Conservation (phyloP, 1,140 invertebrate species). For the Sweltsa coloradensis region DNA sequence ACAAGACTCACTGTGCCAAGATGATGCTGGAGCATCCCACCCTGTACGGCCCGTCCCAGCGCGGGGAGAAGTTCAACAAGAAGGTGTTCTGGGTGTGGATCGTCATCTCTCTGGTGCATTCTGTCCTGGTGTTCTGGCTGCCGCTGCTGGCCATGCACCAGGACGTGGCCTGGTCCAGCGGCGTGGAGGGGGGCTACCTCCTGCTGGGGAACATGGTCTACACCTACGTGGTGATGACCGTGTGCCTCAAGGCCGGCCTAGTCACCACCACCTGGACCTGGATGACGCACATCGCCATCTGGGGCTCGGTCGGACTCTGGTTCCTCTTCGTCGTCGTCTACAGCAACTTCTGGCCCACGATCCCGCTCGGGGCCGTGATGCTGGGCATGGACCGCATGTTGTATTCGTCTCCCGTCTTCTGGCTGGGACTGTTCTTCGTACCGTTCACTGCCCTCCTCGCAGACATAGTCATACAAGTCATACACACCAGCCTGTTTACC, state of each 20-base stretch:
- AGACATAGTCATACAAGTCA: conserved; percentile 80
- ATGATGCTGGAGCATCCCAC: conserved; percentile 83
- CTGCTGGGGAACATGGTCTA: conserved; percentile 94
- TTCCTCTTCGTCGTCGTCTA: conserved; percentile 86
- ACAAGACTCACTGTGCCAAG: conserved; percentile 87
- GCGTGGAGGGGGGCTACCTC: conserved; percentile 84
- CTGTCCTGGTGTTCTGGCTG: conserved; percentile 89
- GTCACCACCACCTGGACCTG: conserved; percentile 96
- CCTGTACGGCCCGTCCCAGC: conserved; percentile 83
- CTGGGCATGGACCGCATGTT: conserved; percentile 83
- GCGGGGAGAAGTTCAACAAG: conserved; percentile 62
- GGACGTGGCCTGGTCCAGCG: conserved; percentile 77
- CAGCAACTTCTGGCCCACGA: conserved; percentile 78
- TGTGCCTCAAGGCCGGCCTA: conserved; percentile 93
- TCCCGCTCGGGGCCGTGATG: conserved; percentile 88
- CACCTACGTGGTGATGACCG: conserved; percentile 94
- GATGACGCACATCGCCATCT: conserved; percentile 91
- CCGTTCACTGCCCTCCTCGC: conserved; percentile 74
- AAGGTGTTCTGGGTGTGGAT: conserved; percentile 97
- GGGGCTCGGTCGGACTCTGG: conserved; percentile 92
- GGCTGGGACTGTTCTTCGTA: conserved; percentile 87
- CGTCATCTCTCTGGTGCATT: conserved; percentile 84
- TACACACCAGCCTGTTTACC: no score
- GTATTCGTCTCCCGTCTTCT: conserved; percentile 81
- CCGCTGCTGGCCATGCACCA: conserved; percentile 59